Evolutionary conservation across 1,140 invertebrate genomes (phyloP), one percentile per base, ranked within the genome.

Genomic region (Cherax destructor): DNA sequence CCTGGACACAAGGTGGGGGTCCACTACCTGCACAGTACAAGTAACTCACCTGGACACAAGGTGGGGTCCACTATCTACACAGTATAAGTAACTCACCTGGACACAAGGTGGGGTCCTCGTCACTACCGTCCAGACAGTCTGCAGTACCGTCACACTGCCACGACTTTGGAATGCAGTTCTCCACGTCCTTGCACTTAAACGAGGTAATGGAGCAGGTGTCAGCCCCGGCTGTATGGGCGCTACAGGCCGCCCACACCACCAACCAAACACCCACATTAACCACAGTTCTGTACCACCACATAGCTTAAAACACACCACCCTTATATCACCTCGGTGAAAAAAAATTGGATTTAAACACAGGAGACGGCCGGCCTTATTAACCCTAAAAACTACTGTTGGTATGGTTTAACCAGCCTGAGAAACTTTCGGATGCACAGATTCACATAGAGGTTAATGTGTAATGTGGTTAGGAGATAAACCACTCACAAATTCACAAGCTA

Each of bases 151-250:
- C 95, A 93, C 95, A 95, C n/a, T 94, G 94, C 94, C 95, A 95
- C 11, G 93, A 93, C 7, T 92, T 87, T 30, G 93, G 93, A 30
- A 95, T 95, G 93, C 95, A 95, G 69, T 24, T 30, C 91, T 97
- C 96, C 9, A 97, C 97, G 93, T 98, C 98, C 69, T 95, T 96
- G 94, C 98, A 99, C 4, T 97, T 98, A 94, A 98, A 98, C 24
- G 50, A 11, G 2, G 79, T 81, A n/a, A 81, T 50, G 94, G 79
- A 81, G 41, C 79, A 81, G 7, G 79, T 56, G 79, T 56, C 21
- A 21, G 24, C 50, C 13, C 6, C 13, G 5, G 7, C 16, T 6
- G 56, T 24, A 41, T 41, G 30, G 10, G 79, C 18, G 24, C 50
- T 59, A 13, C 50, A n/a, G 4, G 10, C 50, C 7, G 30, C 30